Conservation (phyloP, 2,797 vertebrate genomes). For the Artibeus jamaicensis region DNA sequence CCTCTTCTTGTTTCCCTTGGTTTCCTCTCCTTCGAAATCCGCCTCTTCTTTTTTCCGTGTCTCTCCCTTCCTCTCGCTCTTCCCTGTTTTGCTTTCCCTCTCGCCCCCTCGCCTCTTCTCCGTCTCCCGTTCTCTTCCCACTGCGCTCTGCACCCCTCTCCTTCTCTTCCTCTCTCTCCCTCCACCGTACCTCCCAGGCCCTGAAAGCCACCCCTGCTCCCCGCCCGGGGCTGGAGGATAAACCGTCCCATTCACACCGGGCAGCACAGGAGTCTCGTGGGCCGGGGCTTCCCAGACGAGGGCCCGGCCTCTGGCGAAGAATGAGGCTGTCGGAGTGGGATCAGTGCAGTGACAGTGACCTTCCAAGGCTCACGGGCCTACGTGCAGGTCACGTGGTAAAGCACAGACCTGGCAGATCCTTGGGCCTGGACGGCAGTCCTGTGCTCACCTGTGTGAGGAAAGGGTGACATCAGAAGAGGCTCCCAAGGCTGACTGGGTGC, state of each 20-base stretch:
- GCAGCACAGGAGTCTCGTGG: background rate
- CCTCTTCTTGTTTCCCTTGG: no score
- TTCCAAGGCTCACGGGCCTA: rapidly evolving
- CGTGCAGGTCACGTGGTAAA: rapidly evolving
- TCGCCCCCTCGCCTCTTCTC: background rate
- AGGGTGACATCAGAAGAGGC: background rate
- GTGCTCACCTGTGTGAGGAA: background rate
- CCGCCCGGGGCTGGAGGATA: background rate
- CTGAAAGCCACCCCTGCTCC: background rate
- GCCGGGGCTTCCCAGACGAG: background rate
- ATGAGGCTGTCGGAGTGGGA: background rate
- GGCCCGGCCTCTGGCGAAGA: background rate
- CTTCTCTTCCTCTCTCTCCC: background rate
- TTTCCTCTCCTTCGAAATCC: background rate
- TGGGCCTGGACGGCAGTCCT: background rate
- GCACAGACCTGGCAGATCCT: rapidly evolving
- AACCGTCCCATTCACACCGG: background rate
- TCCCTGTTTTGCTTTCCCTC: background rate
- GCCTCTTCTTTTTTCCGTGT: background rate
- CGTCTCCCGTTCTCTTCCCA: background rate
- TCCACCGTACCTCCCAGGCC: background rate
- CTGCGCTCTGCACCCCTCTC: background rate
- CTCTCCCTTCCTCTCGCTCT: background rate
- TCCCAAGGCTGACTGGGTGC: background rate
- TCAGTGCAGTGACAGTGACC: rapidly evolving